Base-by-base conservation (phyloP, 2,888 invertebrate genomes). In the Ferdinandea cuprea region DNA sequence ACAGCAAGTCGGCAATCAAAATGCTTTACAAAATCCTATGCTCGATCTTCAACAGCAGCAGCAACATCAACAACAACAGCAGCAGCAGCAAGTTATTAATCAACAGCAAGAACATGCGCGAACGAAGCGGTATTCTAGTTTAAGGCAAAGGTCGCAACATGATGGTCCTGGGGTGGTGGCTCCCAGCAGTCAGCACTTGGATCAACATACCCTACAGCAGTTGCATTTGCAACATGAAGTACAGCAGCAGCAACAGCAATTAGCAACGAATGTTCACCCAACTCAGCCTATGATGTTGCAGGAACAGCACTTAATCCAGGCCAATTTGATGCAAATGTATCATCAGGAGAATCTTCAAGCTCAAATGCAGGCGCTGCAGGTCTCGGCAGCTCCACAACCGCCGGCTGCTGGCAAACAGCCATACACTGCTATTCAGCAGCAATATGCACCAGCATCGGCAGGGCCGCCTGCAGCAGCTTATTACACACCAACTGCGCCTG, bases 61-160 rank as follows among this genome's bases (percentile, higher is more conserved):
- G 8, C 83, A 73, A 3, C 81, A 85, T 15, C 86, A 86, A 40
- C 84, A 86, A 52, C 25, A n/a, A n/a, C n/a, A n/a, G n/a, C n/a
- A n/a, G n/a, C n/a, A n/a, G n/a, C 91, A 90, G 30, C 87, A 86
- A 42, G 83, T 56, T 85, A 87, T 76, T 87, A 88, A 65, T 40
- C 90, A 91, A 80, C 91, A 92, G 86, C 91, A 92, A 86, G 89
- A 90, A 48, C 89, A 88, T 77, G 90, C 90, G 19, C 91, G 93
- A 85, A 93, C 94, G 7, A 95, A 95, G 87, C 92, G 95, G 21
- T 95, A 95, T 88, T 95, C 95, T 2, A 93, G 94, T 72, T 92
- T 94, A 86, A 91, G 89, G 30, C 87, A 86, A 65, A 72, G 77
- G 17, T 87, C 89, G 3, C 90, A 90, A 71, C 90, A 89, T 59